Conservation (phyloP, 2,888 invertebrate genomes). For the Lasioglossum lativentre region DNA sequence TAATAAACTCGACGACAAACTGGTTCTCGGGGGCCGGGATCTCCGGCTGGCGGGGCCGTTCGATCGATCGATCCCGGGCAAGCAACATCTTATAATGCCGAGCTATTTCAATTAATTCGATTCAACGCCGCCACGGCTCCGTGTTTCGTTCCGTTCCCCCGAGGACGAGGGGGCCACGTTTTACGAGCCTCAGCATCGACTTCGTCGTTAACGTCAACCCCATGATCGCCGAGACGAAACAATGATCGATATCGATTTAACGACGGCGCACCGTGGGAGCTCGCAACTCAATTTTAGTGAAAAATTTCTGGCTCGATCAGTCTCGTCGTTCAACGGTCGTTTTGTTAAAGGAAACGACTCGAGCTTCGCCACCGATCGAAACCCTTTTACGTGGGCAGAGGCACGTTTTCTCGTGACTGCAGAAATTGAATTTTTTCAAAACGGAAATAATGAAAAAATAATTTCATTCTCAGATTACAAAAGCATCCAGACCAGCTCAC, state of each 20-base stretch:
- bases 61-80: conserved; percentile 60
- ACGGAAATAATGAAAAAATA: background rate
- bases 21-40: conserved; percentile 37
- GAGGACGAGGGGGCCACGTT: background rate
- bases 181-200: conserved; percentile 5
- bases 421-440: background rate
- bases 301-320: background rate
- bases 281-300: background rate
- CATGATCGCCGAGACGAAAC: conserved; percentile 56
- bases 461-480: too few relatives aligned
- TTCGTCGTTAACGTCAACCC: conserved; percentile 46
- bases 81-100: conserved; percentile 59
- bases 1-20: conserved; percentile 62
- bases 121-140: conserved; percentile 46
- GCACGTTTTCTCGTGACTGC: background rate
- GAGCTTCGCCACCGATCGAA: background rate
- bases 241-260: conserved; percentile 55
- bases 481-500: too few relatives aligned
- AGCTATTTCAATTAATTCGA: conserved; percentile 72
- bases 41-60: conserved; percentile 23
- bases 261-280: conserved; percentile 6
- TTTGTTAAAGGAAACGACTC: background rate
- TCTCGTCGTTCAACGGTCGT: background rate
- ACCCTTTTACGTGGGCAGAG: background rate
- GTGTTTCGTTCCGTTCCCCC: conserved; percentile 32